Evolutionary conservation across 2,797 vertebrate species (phyloP).

Genomic region (Rhinella marina): DNA sequence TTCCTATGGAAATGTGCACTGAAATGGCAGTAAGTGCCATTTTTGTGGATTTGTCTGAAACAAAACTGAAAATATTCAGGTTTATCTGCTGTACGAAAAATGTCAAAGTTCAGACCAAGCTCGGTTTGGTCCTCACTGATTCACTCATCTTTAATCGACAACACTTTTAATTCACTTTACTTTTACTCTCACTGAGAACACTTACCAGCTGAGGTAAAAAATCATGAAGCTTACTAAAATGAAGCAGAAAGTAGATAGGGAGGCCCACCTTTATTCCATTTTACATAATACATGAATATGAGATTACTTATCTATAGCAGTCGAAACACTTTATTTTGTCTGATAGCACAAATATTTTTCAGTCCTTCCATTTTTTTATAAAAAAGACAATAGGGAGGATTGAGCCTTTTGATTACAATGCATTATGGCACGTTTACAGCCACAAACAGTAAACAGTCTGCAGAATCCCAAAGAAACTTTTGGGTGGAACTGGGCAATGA

Average conservation of each 20-base stretch:
- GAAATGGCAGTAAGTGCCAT: too few species aligned
- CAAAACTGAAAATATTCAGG: too few species aligned
- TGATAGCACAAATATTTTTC: conserved; percentile 46
- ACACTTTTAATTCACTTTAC: too few species aligned
- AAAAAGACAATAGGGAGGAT: neutral
- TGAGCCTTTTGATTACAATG: neutral
- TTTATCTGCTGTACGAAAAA: too few species aligned
- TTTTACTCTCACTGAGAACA: neutral
- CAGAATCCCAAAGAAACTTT: neutral
- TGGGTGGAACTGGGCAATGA: conserved; percentile 25
- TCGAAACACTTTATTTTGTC: conserved; percentile 40
- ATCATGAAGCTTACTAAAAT: conserved; percentile 52
- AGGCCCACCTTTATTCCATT: conserved; percentile 50
- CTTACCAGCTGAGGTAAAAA: conserved; percentile 52
- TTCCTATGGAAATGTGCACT: too few species aligned
- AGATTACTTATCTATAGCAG: conserved; percentile 54
- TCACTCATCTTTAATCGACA: too few species aligned
- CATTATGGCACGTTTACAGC: neutral
- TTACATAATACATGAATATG: conserved; percentile 53
- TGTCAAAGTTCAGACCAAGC: too few species aligned
- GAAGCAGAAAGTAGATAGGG: conserved; percentile 37
- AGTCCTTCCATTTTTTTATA: conserved; percentile 20
- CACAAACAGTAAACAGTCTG: conserved; percentile 11
- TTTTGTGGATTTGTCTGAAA: too few species aligned
- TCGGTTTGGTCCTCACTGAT: too few species aligned